These are phyloP conservation scores for Nothobranchius furzeri DNA, from an alignment of 2,113 vertebrate species.

Conservation along the genomic window DNA sequence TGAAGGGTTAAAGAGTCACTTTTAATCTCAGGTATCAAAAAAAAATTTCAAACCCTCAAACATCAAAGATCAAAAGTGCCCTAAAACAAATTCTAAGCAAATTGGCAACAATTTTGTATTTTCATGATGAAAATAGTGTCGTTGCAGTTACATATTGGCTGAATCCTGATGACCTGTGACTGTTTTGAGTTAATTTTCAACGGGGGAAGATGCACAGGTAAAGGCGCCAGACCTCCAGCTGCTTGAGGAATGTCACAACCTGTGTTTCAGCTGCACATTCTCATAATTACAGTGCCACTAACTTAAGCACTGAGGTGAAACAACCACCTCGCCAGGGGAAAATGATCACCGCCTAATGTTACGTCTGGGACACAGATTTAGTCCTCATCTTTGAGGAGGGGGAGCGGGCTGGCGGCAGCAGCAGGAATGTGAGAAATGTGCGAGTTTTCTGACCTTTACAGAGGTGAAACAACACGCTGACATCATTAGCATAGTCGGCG, in stretches of 20 bases:
- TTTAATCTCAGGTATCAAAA: too few species aligned
- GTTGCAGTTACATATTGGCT: too few species aligned
- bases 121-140: too few species aligned
- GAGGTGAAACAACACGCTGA: conserved; percentile 63
- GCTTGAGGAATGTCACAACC: conserved; percentile 77
- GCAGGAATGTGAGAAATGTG: conserved; percentile 72
- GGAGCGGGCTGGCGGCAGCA: conserved; percentile 42
- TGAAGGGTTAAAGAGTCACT: too few species aligned
- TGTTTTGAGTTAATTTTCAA: conserved; percentile 12
- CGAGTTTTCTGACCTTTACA: conserved; percentile 62
- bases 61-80: too few species aligned
- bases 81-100: too few species aligned
- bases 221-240: conserved; percentile 76
- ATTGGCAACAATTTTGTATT: too few species aligned
- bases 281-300: conserved; percentile 79
- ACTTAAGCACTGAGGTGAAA: conserved; percentile 70
- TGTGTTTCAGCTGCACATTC: conserved; percentile 76
- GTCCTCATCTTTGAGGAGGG: conserved; percentile 48
- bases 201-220: conserved; percentile 54
- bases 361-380: conserved; percentile 72
- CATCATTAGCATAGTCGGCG: conserved; percentile 55
- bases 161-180: neutral
- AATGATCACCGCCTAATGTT: conserved; percentile 73
- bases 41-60: too few species aligned
- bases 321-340: conserved; percentile 66